These are phyloP conservation scores for Candidula unifasciata DNA, from an alignment of 2,888 invertebrate genomes.

Conservation along the genomic window DNA sequence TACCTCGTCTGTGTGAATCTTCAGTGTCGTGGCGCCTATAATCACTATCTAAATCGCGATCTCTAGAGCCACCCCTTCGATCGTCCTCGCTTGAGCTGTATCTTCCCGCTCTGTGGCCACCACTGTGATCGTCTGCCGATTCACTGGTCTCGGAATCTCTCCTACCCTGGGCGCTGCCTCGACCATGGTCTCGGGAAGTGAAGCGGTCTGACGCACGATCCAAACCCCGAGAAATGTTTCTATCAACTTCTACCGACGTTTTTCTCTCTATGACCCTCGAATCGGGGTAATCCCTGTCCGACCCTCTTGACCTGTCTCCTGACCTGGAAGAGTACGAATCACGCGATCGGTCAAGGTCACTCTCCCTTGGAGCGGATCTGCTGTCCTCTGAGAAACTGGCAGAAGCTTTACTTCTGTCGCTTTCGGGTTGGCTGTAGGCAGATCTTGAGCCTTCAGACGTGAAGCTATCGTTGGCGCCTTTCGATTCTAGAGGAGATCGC, in stretches of 20 bases:
- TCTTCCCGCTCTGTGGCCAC: neutral
- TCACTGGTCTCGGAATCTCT: neutral
- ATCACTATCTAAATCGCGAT: neutral
- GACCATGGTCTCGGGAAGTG: neutral
- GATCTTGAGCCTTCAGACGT: constrained; percentile 8
- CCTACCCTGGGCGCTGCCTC: neutral
- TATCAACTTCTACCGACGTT: constrained; percentile 27
- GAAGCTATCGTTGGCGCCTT: constrained; percentile 29
- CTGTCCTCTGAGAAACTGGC: neutral
- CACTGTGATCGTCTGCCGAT: neutral
- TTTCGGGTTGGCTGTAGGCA: neutral
- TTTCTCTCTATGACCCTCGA: constrained; percentile 14
- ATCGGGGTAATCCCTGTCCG: neutral
- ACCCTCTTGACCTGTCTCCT: constrained; percentile 12
- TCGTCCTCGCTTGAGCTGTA: constrained; percentile 32
- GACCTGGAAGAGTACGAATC: constrained; percentile 29
- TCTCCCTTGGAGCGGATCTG: neutral
- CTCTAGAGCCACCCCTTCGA: neutral
- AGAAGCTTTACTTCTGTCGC: constrained; percentile 19
- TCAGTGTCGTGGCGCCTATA: neutral
- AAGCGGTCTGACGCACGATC: neutral
- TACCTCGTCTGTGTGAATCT: constrained; percentile 1
- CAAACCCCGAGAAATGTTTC: neutral
- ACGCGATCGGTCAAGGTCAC: constrained; percentile 29
- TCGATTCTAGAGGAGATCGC: constrained; percentile 25